A percentile compares a stretch with the other conserved stretches of the same genome.
phyloP scores from a whole-genome alignment of 2,113 vertebrate species.

The Phalacrocorax brasilianus region DNA sequence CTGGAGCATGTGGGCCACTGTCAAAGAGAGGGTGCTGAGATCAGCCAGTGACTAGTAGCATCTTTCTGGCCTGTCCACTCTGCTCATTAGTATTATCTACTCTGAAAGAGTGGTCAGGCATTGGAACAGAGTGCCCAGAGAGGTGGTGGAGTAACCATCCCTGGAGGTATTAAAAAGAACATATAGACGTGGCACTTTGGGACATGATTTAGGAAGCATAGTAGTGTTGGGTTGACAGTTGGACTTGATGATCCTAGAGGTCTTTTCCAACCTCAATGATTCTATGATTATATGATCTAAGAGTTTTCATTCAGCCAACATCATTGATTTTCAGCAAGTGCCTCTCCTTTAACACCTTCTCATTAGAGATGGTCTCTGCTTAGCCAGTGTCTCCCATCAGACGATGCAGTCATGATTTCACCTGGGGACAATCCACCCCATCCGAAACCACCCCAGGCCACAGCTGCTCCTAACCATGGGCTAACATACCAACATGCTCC shows the following conservation, averaged over 20 bases:
- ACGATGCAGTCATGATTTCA: not conserved
- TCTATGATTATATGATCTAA: not conserved
- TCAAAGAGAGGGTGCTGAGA: not conserved
- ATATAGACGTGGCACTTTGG: too few relatives aligned
- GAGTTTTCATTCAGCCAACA: not conserved
- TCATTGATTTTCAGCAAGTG: not conserved
- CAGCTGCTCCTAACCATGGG: not conserved
- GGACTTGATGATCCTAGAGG: too few relatives aligned
- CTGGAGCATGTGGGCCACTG: not conserved
- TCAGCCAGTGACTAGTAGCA: not conserved
- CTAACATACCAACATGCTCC: not conserved
- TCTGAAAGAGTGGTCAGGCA: too few relatives aligned
- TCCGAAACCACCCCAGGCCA: not conserved
- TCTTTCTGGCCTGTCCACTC: not conserved
- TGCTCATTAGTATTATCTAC: not conserved
- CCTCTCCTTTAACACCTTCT: not conserved
- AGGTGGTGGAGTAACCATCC: too few relatives aligned
- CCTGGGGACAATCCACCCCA: not conserved
- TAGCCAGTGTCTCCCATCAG: not conserved
- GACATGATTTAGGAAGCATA: too few relatives aligned
- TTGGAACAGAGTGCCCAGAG: too few relatives aligned
- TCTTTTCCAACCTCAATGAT: too few relatives aligned
- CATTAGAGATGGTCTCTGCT: not conserved
- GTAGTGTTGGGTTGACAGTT: too few relatives aligned
- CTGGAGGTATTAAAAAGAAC: too few relatives aligned